Percentiles rank a stretch among this genome's conserved stretches.
These are phyloP conservation scores for Trachelus iudaicus DNA, from an alignment of 2,888 invertebrate species.

Conservation along the genomic window DNA sequence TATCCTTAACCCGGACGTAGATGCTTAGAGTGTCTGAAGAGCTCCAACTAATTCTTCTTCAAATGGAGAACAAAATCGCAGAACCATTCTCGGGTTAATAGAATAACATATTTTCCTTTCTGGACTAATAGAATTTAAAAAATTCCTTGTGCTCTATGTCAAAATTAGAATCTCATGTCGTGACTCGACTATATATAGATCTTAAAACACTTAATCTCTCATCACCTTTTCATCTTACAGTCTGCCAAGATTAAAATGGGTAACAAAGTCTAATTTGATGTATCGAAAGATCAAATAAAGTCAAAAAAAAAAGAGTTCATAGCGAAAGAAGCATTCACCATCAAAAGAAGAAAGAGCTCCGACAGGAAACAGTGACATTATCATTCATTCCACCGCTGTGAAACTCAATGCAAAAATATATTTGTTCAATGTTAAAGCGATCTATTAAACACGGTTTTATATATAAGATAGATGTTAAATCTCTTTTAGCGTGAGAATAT, in stretches of 20 bases:
- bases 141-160: background rate
- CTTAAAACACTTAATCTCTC: background rate
- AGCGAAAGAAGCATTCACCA: background rate
- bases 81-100: too few species aligned
- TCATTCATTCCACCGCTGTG: background rate
- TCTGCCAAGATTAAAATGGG: constrained; percentile 86
- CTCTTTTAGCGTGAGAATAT: background rate
- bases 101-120: too few species aligned
- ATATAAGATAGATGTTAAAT: background rate
- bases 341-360: constrained; percentile 9
- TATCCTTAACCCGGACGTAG: too few species aligned
- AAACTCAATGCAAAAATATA: constrained; percentile 2
- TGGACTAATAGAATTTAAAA: background rate
- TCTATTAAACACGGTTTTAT: constrained; percentile 19
- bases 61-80: too few species aligned
- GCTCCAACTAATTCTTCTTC: too few species aligned
- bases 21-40: too few species aligned
- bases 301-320: constrained; percentile 1
- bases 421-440: constrained; percentile 2
- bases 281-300: constrained; percentile 10
- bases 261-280: constrained; percentile 67
- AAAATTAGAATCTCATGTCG: background rate
- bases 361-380: constrained; percentile 3
- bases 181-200: background rate
- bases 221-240: constrained; percentile 36